phyloP scores from a whole-genome alignment of 2,113 vertebrate genomes.

The Peromyscus polionotus region DNA sequence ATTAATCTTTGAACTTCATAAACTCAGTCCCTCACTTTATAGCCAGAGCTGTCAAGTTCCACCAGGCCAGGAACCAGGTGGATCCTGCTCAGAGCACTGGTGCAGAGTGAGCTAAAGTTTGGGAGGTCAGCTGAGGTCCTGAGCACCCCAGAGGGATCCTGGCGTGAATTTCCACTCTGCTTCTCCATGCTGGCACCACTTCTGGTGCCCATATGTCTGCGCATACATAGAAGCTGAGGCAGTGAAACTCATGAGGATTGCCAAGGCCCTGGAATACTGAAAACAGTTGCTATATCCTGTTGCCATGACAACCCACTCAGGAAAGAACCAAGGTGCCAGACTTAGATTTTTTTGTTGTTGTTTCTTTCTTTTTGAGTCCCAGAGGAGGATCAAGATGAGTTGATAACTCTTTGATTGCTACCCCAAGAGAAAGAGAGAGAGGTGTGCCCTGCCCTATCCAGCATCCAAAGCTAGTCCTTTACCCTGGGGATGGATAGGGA shows the following conservation, averaged over 20 bases:
- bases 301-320: constrained; percentile 76
- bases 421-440: constrained; percentile 34
- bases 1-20: constrained; percentile 35
- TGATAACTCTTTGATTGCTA: constrained; percentile 80
- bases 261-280: constrained; percentile 79
- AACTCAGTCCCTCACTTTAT: constrained; percentile 7
- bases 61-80: constrained; percentile 53
- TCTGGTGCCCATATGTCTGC: constrained; percentile 79
- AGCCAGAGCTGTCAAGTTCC: constrained; percentile 33
- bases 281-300: constrained; percentile 78
- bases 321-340: constrained; percentile 80
- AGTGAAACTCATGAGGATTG: constrained; percentile 71
- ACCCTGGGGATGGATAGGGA: background rate
- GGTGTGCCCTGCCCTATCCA: background rate
- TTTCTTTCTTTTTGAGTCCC: constrained; percentile 55
- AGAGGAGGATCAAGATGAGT: constrained; percentile 58
- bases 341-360: constrained; percentile 65
- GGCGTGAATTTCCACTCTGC: constrained; percentile 65
- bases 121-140: constrained; percentile 77
- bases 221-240: constrained; percentile 80
- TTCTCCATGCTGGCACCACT: constrained; percentile 62
- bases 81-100: constrained; percentile 11
- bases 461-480: background rate
- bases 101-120: constrained; percentile 56
- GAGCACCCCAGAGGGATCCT: constrained; percentile 71